Base-by-base conservation (phyloP, 2,113 vertebrate species). In the Grantiella picta region DNA sequence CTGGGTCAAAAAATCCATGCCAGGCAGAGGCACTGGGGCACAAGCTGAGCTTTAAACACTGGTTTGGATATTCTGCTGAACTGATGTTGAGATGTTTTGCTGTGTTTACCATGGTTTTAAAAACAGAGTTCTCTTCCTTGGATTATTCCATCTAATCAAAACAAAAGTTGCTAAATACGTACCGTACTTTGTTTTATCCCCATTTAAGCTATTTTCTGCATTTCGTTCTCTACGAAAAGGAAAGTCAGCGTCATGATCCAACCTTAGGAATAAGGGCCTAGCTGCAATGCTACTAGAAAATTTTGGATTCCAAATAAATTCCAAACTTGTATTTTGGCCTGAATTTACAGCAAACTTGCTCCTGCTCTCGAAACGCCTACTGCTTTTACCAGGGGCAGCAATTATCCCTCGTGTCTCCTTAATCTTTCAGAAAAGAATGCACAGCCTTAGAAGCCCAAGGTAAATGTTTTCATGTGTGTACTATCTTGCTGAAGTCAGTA, bases 231-330 rank as follows among this genome's bases (percentile, higher is more conserved):
- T 35, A 9, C 8, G 49, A 82, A 88, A 93, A 85, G 22, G 38
- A 72, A 86, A 72, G 23, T 60, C 15, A 6, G 31, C 5, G 14
- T 45, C 72, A 53, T 56, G 19, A 24, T 14, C 15, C 9, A 18
- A 36, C 15, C 25, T 68, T n/a, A 56, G 17, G 19, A 86, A 78
- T n/a, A 86, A 70, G 42, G 29, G 77, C 8, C 19, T 29, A 40
- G n/a, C n/a, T 66, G 68, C 44, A 92, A 70, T 12, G 15, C 24
- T 89, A 52, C 68, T 64, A 49, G 53, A 88, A 91, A 86, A 36
- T n/a, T 82, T 44, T 81, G 49, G n/a, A 92, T 90, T 78, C 36
- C 60, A 90, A 89, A 70, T 54, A 86, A 93, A 90, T 86, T 63
- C 76, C 61, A 84, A 84, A 50, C n/a, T 83, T 49, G 12, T 23